Evolutionary conservation across 2,113 vertebrate species (phyloP).

Genomic region (Pica pica): DNA sequence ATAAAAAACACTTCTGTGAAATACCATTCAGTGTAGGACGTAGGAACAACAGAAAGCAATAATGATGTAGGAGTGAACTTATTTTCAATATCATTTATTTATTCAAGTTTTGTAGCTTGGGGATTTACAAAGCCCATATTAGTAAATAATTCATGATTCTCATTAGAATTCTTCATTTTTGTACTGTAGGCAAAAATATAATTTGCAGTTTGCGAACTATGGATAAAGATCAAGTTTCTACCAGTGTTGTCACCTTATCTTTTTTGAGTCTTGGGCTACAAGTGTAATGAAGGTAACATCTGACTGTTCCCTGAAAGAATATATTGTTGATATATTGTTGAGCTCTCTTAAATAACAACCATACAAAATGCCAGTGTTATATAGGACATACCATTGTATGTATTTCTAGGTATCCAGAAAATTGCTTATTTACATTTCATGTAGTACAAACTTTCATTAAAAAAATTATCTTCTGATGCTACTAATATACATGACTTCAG

Average conservation of each 20-base stretch:
- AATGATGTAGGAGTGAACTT: background rate
- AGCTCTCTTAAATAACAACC: background rate
- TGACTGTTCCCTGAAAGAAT: background rate
- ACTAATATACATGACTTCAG: background rate
- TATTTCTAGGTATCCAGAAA: background rate
- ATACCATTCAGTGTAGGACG: background rate
- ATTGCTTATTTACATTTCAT: background rate
- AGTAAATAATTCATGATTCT: slow-evolving; percentile 50
- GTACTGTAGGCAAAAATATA: background rate
- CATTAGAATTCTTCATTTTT: slow-evolving; percentile 26
- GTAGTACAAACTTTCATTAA: background rate
- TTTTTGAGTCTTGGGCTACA: background rate
- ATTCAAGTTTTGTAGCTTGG: background rate
- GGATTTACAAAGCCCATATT: background rate
- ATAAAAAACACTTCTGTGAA: background rate
- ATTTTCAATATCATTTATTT: background rate
- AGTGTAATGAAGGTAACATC: background rate
- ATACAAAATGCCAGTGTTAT: background rate
- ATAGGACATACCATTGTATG: background rate
- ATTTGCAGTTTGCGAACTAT: slow-evolving; percentile 7
- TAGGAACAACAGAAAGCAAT: background rate
- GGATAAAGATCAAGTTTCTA: background rate
- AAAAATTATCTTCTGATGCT: background rate
- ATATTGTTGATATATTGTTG: background rate
- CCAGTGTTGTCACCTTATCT: background rate